Percentiles rank a stretch among this genome's conserved stretches.
Evolutionary conservation across 2,113 vertebrate genomes (phyloP).

Genomic region (Mionectes macconnelli): DNA sequence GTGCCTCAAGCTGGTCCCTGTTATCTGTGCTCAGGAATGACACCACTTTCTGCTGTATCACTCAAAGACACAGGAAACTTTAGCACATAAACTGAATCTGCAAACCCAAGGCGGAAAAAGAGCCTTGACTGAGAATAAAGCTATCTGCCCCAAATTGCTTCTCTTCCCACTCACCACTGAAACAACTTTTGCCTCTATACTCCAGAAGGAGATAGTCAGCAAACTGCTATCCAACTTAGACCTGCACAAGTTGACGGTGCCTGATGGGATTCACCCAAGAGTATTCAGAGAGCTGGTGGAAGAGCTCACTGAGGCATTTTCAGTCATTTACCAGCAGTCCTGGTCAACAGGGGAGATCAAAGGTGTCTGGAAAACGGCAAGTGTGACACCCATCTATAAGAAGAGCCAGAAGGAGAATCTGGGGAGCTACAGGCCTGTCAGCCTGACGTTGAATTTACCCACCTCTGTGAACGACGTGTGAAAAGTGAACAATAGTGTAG

Average conservation of each 20-base stretch:
- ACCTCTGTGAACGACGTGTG: neutral
- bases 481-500: neutral
- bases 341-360: neutral
- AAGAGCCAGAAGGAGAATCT: neutral
- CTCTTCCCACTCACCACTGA: neutral
- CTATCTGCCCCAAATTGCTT: neutral
- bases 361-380: neutral
- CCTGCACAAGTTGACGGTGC: neutral
- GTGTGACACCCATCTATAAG: neutral
- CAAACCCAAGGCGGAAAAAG: neutral
- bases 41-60: neutral
- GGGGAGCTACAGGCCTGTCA: neutral
- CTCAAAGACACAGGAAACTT: neutral
- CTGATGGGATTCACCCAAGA: neutral
- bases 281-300: neutral
- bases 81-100: neutral
- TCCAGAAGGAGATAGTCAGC: neutral
- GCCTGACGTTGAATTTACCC: neutral
- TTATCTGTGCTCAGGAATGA: neutral
- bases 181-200: neutral
- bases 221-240: neutral
- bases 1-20: neutral
- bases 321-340: neutral
- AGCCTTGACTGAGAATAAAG: neutral
- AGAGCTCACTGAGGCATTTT: neutral